Evolutionary conservation across 2,888 invertebrate species (phyloP), one percentile per base, ranked within the genome.

Genomic region (Ecdyonurus torrentis): DNA sequence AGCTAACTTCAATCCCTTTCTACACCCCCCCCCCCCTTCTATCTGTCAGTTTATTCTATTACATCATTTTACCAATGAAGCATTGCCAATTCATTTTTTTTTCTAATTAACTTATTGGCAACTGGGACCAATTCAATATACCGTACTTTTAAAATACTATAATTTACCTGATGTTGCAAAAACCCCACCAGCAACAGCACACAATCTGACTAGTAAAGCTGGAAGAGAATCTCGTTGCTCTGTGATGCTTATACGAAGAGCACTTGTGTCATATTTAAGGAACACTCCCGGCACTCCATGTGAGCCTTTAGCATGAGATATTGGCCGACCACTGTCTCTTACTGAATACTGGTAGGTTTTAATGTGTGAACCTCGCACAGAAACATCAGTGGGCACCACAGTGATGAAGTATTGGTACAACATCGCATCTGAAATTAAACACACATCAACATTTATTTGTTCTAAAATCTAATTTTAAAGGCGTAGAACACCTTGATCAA

Each of bases 211-310:
- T 63, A 88, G 78, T 73, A 98, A 93, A 73, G 90, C 86, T 37
- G 89, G 68, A 66, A 87, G 82, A 1, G 72, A 69, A 68, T 91
- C 91, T 64, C 87, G 79, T 71, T 91, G 86, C 72, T 91, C 89
- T 62, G 80, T 83, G 0, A 93, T 88, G 71, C 83, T 82, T 3
- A 97, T 87, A 77, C 90, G 91, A 58, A 97, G 75, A 0, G 95
- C 90, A 20, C 93, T 89, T 77, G 92, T 86, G 70, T 97, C 95
- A 74, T 97, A 97, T 74, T 95, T 95, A 69, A 97, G 88, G 73
- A 91, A 96, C 67, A 97, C 87, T 23, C 97, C 97, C 0, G 96
- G 91, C 22, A 91, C 86, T 0, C 96, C 96, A 71, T 95, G 95
- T 19, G 93, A 93, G 24, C 93, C 95, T 66, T 73, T 70, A 15